These are phyloP conservation scores for Encarsia formosa DNA, from an alignment of 2,888 invertebrate species.

Conservation along the genomic window DNA sequence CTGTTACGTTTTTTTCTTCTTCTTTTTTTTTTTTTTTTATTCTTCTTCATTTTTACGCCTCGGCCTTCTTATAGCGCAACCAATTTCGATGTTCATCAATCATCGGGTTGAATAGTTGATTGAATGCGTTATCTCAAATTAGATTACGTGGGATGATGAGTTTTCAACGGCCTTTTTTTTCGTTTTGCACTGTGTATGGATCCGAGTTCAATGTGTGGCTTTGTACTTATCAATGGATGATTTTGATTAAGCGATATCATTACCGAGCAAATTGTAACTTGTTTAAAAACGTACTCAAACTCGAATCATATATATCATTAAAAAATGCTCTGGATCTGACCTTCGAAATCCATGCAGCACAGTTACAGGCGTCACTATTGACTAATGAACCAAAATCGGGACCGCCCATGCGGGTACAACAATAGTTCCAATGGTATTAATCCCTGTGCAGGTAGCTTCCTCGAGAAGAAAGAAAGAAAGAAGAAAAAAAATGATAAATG, in stretches of 20 bases:
- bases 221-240: too few relatives aligned
- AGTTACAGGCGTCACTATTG: too few relatives aligned
- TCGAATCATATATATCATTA: too few relatives aligned
- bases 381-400: too few relatives aligned
- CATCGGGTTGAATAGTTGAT: constrained; percentile 24
- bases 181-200: background rate
- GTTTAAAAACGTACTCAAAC: too few relatives aligned
- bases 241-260: too few relatives aligned
- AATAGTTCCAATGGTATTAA: constrained; percentile 6
- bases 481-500: constrained; percentile 18
- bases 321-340: too few relatives aligned
- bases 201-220: background rate
- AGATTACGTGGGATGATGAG: constrained; percentile 25
- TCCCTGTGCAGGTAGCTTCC: background rate
- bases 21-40: background rate
- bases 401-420: background rate
- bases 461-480: background rate
- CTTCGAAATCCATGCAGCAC: too few relatives aligned
- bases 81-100: constrained; percentile 22
- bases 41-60: constrained; percentile 1
- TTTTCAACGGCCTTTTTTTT: constrained; percentile 18
- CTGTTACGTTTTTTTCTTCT: background rate
- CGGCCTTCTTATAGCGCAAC: constrained; percentile 1
- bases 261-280: too few relatives aligned
- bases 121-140: constrained; percentile 28